A percentile compares a stretch with the other conserved stretches of the same genome.
These are phyloP conservation scores for Podabrus alpinus DNA, from an alignment of 2,888 invertebrate genomes.

Conservation along the genomic window DNA sequence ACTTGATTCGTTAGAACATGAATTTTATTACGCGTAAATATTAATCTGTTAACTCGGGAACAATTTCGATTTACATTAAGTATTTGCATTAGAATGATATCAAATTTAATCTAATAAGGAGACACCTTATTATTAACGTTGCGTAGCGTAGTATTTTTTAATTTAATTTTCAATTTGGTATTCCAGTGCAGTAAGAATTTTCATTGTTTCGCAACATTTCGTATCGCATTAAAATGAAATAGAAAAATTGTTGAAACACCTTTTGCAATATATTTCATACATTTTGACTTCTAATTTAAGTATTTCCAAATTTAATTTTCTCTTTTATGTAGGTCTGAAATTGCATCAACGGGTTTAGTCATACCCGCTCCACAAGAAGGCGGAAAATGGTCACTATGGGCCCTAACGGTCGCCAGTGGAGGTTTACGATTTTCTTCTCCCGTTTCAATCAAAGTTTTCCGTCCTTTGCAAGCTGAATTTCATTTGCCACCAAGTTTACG, in stretches of 20 bases:
- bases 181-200: background rate
- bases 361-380: slow-evolving; percentile 66
- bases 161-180: background rate
- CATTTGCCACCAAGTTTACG: slow-evolving; percentile 63
- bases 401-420: slow-evolving; percentile 60
- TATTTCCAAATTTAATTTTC: background rate
- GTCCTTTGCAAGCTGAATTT: slow-evolving; percentile 67
- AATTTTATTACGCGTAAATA: slow-evolving; percentile 5
- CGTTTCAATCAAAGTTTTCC: slow-evolving; percentile 64
- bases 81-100: slow-evolving; percentile 2
- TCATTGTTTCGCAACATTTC: background rate
- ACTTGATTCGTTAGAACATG: slow-evolving; percentile 8
- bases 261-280: background rate
- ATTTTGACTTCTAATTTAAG: background rate
- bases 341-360: slow-evolving; percentile 63
- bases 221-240: background rate
- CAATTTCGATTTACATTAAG: slow-evolving; percentile 13
- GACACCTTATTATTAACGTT: slow-evolving; percentile 11
- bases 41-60: background rate
- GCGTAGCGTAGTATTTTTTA: background rate
- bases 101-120: slow-evolving; percentile 21
- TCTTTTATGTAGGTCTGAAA: slow-evolving; percentile 56
- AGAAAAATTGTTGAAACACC: background rate
- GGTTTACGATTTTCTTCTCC: slow-evolving; percentile 63
- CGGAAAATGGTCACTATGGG: slow-evolving; percentile 69